phyloP scores from a whole-genome alignment of 2,888 invertebrate genomes.

The Atrina japonica region DNA sequence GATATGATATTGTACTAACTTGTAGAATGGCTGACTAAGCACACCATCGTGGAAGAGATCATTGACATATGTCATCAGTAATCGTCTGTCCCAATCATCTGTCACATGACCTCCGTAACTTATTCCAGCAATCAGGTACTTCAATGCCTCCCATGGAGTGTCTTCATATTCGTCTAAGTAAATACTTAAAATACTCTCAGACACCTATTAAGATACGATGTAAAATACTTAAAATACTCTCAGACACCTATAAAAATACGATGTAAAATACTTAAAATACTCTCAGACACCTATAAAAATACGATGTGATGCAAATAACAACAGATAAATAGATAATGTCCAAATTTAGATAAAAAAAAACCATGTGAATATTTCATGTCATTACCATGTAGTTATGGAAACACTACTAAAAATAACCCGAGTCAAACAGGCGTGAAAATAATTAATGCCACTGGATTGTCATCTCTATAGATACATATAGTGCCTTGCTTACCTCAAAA shows the following conservation, averaged over 20 bases:
- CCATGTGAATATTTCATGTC: neutral
- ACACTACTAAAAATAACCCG: neutral
- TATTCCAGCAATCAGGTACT: constrained; percentile 92
- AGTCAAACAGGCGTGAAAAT: neutral
- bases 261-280: constrained; percentile 90
- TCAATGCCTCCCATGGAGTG: constrained; percentile 94
- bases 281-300: constrained; percentile 84
- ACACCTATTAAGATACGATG: constrained; percentile 72
- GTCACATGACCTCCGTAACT: constrained; percentile 94
- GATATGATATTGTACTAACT: no score
- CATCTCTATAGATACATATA: neutral
- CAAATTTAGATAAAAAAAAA: neutral
- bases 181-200: constrained; percentile 90
- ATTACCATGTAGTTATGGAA: neutral
- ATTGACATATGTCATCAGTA: constrained; percentile 91
- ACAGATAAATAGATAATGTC: neutral
- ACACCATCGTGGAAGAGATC: constrained; percentile 90
- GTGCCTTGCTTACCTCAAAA: constrained; percentile 86
- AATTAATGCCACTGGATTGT: neutral
- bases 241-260: constrained; percentile 82
- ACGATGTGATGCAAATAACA: neutral
- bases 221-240: constrained; percentile 90
- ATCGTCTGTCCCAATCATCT: constrained; percentile 88
- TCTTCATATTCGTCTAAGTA: constrained; percentile 93
- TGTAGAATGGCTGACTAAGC: constrained; percentile 85